A percentile compares a stretch with the other conserved stretches of the same genome.
phyloP scores from a whole-genome alignment of 2,113 vertebrate genomes.

The Bungarus multicinctus region DNA sequence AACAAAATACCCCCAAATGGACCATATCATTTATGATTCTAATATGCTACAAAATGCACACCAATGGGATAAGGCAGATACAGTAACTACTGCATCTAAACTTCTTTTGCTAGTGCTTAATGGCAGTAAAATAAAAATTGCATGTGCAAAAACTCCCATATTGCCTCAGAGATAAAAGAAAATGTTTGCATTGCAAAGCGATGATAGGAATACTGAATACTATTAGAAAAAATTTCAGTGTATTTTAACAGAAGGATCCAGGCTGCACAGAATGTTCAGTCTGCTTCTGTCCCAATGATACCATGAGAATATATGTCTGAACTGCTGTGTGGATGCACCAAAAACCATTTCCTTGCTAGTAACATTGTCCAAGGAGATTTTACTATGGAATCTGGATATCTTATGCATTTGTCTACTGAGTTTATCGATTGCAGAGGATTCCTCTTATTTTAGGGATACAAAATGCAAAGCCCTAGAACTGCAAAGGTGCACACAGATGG shows the following conservation, averaged over 20 bases:
- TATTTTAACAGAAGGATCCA: not conserved
- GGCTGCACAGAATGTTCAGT: not conserved
- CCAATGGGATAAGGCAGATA: slow-evolving; percentile 4
- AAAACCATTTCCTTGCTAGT: not conserved
- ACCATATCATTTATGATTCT: slow-evolving; percentile 6
- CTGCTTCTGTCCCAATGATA: not conserved
- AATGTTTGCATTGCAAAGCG: not conserved
- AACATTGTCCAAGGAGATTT: not conserved
- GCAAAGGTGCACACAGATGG: not conserved
- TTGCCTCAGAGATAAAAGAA: not conserved
- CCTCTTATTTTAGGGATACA: not conserved
- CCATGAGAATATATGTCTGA: not conserved
- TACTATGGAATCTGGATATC: not conserved
- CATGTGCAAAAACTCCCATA: not conserved
- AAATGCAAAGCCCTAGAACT: not conserved
- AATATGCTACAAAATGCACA: not conserved
- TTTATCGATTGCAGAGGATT: not conserved
- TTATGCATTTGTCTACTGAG: not conserved
- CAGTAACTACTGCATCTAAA: not conserved
- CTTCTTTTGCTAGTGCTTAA: not conserved
- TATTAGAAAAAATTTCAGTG: not conserved
- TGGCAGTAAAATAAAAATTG: slow-evolving; percentile 26
- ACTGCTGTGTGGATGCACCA: not conserved
- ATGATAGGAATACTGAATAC: not conserved
- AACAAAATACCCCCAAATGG: not conserved